Evolutionary conservation across 2,113 vertebrate species (phyloP).

Genomic region (Nanorana parkeri): DNA sequence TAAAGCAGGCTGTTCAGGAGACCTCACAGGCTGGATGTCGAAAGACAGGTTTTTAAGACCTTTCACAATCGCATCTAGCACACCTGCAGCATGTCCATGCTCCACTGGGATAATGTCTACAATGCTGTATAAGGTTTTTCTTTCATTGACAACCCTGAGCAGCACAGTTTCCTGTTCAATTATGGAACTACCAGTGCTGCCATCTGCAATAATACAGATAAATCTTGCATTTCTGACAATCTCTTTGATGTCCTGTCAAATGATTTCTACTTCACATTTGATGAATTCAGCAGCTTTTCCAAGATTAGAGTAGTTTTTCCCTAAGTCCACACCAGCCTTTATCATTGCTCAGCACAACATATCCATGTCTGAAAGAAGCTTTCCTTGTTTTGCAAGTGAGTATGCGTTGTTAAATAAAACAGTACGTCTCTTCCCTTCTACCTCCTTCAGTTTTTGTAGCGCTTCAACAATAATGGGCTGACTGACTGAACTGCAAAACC

Average conservation of each 20-base stretch:
- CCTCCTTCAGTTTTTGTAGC: conserved; percentile 3
- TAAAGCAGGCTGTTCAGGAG: not conserved
- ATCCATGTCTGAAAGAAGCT: not conserved
- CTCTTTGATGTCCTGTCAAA: no score
- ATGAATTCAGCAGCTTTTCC: not conserved
- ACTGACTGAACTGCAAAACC: no score
- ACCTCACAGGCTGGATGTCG: not conserved
- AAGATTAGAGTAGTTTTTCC: no score
- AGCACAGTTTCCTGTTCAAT: conserved; percentile 7
- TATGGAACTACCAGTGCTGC: not conserved
- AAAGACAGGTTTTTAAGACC: not conserved
- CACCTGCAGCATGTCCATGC: not conserved
- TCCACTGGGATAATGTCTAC: conserved; percentile 6
- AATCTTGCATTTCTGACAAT: no score
- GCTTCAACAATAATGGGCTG: no score
- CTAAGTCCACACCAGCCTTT: no score
- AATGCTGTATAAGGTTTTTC: no score
- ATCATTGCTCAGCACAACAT: no score
- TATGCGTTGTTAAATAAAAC: not conserved
- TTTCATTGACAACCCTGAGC: not conserved
- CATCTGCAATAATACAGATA: no score
- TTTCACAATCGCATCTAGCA: not conserved
- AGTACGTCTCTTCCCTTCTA: not conserved
- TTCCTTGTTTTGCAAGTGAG: not conserved
- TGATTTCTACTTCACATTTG: not conserved